Conservation (phyloP, 2,113 vertebrate species). For the Xenopus laevis region DNA sequence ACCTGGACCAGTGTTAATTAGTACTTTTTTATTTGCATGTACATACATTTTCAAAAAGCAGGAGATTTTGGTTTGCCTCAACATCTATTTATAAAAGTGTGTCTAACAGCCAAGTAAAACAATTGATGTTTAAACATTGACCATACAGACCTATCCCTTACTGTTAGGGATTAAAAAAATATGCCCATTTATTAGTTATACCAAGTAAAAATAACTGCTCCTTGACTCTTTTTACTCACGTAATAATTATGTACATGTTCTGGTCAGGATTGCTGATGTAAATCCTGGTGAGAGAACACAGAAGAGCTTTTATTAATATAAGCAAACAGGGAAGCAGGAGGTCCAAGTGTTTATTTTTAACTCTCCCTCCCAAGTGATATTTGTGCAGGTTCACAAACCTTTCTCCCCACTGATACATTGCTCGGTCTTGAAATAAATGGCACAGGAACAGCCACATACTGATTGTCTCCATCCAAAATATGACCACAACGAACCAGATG, state of each 20-base stretch:
- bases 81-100: too few species aligned
- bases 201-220: too few species aligned
- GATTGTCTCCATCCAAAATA: conserved; percentile 77
- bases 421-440: conserved; percentile 69
- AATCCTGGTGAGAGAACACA: conserved; percentile 50
- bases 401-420: conserved; percentile 67
- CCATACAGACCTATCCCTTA: too few species aligned
- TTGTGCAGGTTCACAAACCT: conserved; percentile 51
- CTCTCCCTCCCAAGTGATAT: background rate
- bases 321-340: background rate
- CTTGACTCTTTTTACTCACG: conserved; percentile 48
- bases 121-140: too few species aligned
- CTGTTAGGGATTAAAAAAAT: too few species aligned
- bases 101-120: too few species aligned
- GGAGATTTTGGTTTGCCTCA: too few species aligned
- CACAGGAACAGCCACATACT: conserved; percentile 75
- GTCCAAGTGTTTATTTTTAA: background rate
- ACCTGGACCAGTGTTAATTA: too few species aligned
- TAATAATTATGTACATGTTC: conserved; percentile 65
- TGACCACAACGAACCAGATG: conserved; percentile 72
- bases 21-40: too few species aligned
- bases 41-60: too few species aligned
- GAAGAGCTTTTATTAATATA: conserved; percentile 11
- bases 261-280: conserved; percentile 65
- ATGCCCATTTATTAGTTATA: too few species aligned